Conservation (phyloP, 2,888 invertebrate species). For the Ephialtes manifestator region DNA sequence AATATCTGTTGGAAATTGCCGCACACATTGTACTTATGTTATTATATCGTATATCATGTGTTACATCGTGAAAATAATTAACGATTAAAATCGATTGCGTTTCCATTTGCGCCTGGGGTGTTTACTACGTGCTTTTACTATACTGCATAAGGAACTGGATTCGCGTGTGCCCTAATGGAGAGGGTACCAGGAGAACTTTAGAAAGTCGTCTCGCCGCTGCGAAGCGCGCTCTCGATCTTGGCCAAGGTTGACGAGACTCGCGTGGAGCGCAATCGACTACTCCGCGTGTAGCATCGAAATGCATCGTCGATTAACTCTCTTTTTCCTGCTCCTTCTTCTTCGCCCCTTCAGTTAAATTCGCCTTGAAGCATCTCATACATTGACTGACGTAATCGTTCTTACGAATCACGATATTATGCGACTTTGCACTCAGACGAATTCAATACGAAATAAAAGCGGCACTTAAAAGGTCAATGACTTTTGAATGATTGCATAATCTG, state of each 20-base stretch:
- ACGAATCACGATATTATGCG: not conserved
- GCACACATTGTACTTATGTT: not conserved
- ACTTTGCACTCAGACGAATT: not conserved
- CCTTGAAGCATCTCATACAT: not conserved
- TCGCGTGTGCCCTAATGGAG: slow-evolving; percentile 22
- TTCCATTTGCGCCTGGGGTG: slow-evolving; percentile 37
- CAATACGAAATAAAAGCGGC: not conserved
- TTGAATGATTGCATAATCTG: not conserved
- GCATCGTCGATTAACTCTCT: slow-evolving; percentile 51
- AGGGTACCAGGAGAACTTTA: slow-evolving; percentile 39
- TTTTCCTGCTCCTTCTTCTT: slow-evolving; percentile 34
- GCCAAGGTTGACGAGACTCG: slow-evolving; percentile 51
- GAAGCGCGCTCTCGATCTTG: slow-evolving; percentile 50
- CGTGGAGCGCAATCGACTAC: not conserved
- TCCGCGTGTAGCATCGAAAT: slow-evolving; percentile 44
- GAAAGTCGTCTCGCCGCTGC: slow-evolving; percentile 48
- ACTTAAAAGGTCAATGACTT: not conserved
- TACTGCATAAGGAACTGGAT: slow-evolving; percentile 51
- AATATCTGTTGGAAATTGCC: not conserved
- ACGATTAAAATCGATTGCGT: slow-evolving; percentile 53
- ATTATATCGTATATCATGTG: not conserved
- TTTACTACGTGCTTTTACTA: slow-evolving; percentile 41
- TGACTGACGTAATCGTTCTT: slow-evolving; percentile 3
- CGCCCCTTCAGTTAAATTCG: not conserved
- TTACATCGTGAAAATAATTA: slow-evolving; percentile 46